Percentiles rank a stretch among this genome's conserved stretches.
Evolutionary conservation across 64 coral and sea anemone species (phyloP).

Genomic region (Dendrophyllia cribrosa): DNA sequence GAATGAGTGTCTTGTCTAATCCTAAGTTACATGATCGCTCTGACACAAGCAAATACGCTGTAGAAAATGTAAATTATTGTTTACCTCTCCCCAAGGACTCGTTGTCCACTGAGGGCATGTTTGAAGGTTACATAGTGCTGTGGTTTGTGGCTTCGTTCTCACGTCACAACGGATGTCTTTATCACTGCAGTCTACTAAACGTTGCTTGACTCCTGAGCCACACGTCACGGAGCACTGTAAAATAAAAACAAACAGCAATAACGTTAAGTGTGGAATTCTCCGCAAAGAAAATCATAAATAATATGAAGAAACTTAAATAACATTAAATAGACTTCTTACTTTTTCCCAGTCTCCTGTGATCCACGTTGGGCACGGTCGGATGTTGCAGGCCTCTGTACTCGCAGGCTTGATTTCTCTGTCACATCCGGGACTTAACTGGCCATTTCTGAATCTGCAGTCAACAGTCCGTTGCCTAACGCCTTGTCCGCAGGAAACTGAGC

Average conservation of each 20-base stretch:
- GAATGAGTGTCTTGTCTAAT: too few relatives aligned
- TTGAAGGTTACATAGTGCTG: neutral
- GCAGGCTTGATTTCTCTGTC: slow-evolving; percentile 1
- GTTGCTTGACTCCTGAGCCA: slow-evolving; percentile 3
- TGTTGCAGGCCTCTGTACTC: neutral
- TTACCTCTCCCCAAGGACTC: slow-evolving; percentile 29
- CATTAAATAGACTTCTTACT: neutral
- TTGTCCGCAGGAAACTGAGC: slow-evolving; percentile 34
- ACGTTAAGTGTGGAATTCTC: too few relatives aligned
- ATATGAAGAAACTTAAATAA: neutral
- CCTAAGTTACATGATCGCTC: too few relatives aligned
- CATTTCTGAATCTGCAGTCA: slow-evolving; percentile 3
- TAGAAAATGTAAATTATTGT: neutral
- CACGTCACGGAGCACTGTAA: slow-evolving; percentile 57
- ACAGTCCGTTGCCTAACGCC: slow-evolving; percentile 39
- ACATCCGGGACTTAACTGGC: slow-evolving; percentile 9
- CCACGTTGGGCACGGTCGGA: slow-evolving; percentile 56
- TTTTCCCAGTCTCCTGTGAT: slow-evolving; percentile 38
- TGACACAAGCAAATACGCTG: too few relatives aligned
- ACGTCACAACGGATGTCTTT: slow-evolving; percentile 25
- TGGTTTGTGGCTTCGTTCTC: neutral
- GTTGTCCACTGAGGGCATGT: slow-evolving; percentile 10
- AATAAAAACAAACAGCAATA: neutral
- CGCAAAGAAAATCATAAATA: too few relatives aligned
- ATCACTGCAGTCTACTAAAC: slow-evolving; percentile 42